phyloP scores from a whole-genome alignment of 1,140 invertebrate genomes.

The Pseudomyrmex concolor region DNA sequence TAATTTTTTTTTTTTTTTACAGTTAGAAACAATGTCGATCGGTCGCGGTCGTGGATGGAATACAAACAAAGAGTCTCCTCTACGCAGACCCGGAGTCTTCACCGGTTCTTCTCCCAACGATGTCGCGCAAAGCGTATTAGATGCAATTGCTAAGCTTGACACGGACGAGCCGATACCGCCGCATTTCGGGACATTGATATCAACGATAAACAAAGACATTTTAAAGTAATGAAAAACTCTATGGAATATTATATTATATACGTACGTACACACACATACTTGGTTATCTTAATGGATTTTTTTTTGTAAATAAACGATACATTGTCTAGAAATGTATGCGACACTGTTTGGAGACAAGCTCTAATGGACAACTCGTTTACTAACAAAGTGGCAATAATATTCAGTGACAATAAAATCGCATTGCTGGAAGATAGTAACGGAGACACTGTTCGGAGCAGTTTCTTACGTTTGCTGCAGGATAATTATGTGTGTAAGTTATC shows the following conservation, averaged over 20 bases:
- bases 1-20: no score
- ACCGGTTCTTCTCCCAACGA: not conserved
- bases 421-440: not conserved
- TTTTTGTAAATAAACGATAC: not conserved
- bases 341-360: slow-evolving; percentile 38
- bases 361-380: slow-evolving; percentile 7
- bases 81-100: slow-evolving; percentile 31
- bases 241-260: no score
- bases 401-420: no score
- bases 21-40: not conserved
- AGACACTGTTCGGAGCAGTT: not conserved
- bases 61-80: not conserved
- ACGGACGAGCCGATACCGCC: not conserved
- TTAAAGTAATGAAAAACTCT: no score
- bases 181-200: not conserved
- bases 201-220: not conserved
- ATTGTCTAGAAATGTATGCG: slow-evolving; percentile 23
- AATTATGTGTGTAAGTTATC: slow-evolving; percentile 32
- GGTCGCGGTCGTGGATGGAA: slow-evolving; percentile 61
- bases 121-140: not conserved
- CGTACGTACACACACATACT: no score
- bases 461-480: slow-evolving; percentile 45
- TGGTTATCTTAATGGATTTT: not conserved
- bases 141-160: not conserved
- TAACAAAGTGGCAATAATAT: slow-evolving; percentile 15